These are phyloP conservation scores for Otolemur garnettii DNA, from an alignment of 2,113 vertebrate genomes.

Conservation along the genomic window DNA sequence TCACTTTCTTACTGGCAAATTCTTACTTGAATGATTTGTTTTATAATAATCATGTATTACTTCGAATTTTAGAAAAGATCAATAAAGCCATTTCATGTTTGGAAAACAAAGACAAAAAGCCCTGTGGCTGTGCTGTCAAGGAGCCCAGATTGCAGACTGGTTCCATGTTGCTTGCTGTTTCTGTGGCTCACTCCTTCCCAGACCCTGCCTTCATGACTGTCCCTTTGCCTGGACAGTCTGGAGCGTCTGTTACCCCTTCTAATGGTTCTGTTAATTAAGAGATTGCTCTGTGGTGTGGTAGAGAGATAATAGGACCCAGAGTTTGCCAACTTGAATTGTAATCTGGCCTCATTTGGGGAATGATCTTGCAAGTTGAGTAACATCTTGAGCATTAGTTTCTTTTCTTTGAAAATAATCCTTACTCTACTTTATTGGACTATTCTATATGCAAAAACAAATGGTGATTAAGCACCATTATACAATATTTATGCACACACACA, in stretches of 20 bases:
- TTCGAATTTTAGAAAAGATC: not conserved
- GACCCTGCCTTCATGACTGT: not conserved
- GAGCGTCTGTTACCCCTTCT: not conserved
- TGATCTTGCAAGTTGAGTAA: conserved; percentile 19
- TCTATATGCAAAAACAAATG: not conserved
- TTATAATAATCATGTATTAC: not conserved
- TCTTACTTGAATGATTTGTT: conserved; percentile 39
- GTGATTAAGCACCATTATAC: not conserved
- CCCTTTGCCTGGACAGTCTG: not conserved
- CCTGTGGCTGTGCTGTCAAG: not conserved
- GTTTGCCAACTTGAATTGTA: not conserved
- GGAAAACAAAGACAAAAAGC: not conserved
- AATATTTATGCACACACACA: not conserved
- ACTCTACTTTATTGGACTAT: not conserved
- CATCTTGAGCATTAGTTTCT: not conserved
- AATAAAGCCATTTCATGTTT: not conserved
- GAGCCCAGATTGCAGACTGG: not conserved
- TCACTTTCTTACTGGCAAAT: not conserved
- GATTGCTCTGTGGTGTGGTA: not conserved
- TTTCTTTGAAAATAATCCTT: not conserved
- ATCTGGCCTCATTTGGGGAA: not conserved
- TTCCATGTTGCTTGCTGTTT: not conserved
- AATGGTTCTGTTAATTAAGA: not conserved
- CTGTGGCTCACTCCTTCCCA: not conserved
- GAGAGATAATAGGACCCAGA: not conserved